Base-by-base conservation (phyloP, 1,140 invertebrate genomes). In the Araneus ventricosus region DNA sequence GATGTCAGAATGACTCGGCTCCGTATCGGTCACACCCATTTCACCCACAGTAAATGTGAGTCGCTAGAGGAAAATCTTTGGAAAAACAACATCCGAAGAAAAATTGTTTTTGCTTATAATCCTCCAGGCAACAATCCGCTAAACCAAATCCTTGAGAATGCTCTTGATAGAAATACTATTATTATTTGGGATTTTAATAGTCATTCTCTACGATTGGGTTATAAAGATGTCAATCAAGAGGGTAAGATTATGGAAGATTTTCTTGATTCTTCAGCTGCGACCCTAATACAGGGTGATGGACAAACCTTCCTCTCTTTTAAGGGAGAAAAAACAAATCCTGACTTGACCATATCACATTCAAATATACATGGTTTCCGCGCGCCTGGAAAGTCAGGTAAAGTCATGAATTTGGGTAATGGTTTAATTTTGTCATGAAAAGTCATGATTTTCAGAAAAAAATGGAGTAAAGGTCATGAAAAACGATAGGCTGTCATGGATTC, bases 141-240 rank as follows among this genome's bases (percentile, higher is more conserved):
- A 14, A 80, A 52, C 27, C n/a, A 52, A 52, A 61, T 88, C n/a
- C 57, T 39, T 3, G 45, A 88, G 22, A 79, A 88, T 45, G 70
- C 45, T 24, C n/a, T 75, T 20, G 39, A 86, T 86, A 86, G 41
- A 93, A 93, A 88, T 45, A 80, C 27, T 27, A 57, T 87, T 79
- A 79, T 92, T 5, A 88, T 93, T 80, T 85, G 70, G n/a, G 75
- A 87, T 20, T 88, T 88, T 30, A 79, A 93, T 30, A 30, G 63
- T 27, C 91, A 88, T 14, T 88, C 63, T 59, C 8, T 24, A 24
- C 67, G 82, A 85, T 92, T 59, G 61, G 84, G 84, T 6, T 86
- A 86, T 75, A 92, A 45, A 63, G 70, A 84, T 39, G 27, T 75
- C 41, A 91, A 91, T 61, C 24, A 30, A 63, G 57, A 61, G 14